Percentiles rank a stretch among this genome's conserved stretches.
These are phyloP conservation scores for Aphrophora alni DNA, from an alignment of 2,888 invertebrate genomes.

Conservation along the genomic window DNA sequence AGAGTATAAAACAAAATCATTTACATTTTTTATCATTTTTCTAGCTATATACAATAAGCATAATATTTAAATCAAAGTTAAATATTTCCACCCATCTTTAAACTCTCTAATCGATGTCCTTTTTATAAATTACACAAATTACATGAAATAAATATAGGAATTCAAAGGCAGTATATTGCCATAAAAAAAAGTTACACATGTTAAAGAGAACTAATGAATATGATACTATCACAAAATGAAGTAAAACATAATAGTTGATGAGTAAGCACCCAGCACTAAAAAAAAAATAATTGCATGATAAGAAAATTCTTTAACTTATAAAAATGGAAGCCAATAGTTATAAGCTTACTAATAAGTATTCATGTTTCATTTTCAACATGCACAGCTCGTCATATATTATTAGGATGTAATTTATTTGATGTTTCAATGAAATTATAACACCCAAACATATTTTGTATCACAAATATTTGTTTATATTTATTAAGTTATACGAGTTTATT, in stretches of 20 bases:
- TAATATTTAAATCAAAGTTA: not conserved
- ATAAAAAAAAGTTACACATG: too few relatives aligned
- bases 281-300: not conserved
- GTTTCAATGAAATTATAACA: too few relatives aligned
- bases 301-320: not conserved
- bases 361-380: too few relatives aligned
- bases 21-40: not conserved
- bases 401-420: too few relatives aligned
- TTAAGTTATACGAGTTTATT: too few relatives aligned
- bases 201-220: too few relatives aligned
- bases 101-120: not conserved
- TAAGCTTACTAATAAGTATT: too few relatives aligned
- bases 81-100: not conserved
- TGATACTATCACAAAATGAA: not conserved
- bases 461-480: too few relatives aligned
- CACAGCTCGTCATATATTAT: too few relatives aligned
- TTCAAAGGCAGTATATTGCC: too few relatives aligned
- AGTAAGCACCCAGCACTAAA: not conserved
- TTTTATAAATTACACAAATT: not conserved
- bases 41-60: not conserved
- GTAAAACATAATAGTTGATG: not conserved
- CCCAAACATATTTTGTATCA: too few relatives aligned
- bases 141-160: not conserved
- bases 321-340: not conserved
- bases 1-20: conserved; percentile 9